Base-by-base conservation (phyloP, 2,888 invertebrate genomes). In the Himalopsyche anomala region DNA sequence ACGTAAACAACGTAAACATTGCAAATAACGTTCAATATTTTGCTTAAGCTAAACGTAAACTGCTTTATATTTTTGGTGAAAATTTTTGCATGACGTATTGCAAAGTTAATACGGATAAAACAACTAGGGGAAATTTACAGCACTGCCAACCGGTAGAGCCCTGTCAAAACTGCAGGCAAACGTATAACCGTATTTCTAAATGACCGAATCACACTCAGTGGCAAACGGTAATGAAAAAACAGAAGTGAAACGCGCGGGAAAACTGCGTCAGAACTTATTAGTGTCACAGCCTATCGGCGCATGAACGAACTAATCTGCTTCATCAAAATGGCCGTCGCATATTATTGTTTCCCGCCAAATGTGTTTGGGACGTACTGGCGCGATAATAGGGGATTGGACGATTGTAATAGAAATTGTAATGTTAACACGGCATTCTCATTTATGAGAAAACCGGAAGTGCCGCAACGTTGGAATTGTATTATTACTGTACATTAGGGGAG, bases 361-460 rank as follows among this genome's bases (percentile, higher is more conserved):
- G 74, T 74, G 74, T 74, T 74, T 19, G 28, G 28, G 12, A 74
- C 74, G 74, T 36, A 74, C 36, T 36, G 74, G 12, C 12, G 74
- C 74, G 74, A 38, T 74, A 74, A 74, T 36, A 38, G 74, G 36
- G 74, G 36, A 74, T 74, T 74, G 74, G 74, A 38, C 38, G 38
- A 74, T 74, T 74, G 74, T 74, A 38, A 74, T 74, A 74, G 74
- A 74, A 74, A 74, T 74, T 74, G 74, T 74, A 74, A 74, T 74
- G 74, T 74, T 74, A 74, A 74, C 74, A 74, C 74, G 3, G 74
- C 74, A 38, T 36, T 74, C 74, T 36, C 74, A 74, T 74, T 74
- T 74, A 74, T 36, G 74, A 74, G 74, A 74, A 74, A 74, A 74
- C 74, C 74, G 74, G 74, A 74, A 74, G 74, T 74, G 38, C 11